phyloP scores from a whole-genome alignment of 1,140 invertebrate genomes.

The fruit fly (Drosophila melanogaster) region Release_6_plus_ISO1_MT NT_033779.5:12281501-12282000 shows the following conservation, averaged over 20 bases:
- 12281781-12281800: constrained; percentile 65
- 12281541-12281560: no score
- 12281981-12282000: constrained; percentile 79
- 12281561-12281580: no score
- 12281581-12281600: no score
- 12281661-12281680: neutral
- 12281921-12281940: constrained; percentile 75
- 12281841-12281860: constrained; percentile 46
- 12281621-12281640: no score
- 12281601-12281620: no score
- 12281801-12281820: constrained; percentile 72
- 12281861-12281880: constrained; percentile 8
- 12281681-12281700: constrained; percentile 62
- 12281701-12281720: constrained; percentile 41
- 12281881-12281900: constrained; percentile 62
- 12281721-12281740: constrained; percentile 51
- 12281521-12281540: neutral
- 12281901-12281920: constrained; percentile 83
- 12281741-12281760: constrained; percentile 84
- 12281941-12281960: constrained; percentile 54
- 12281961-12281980: constrained; percentile 48
- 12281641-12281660: neutral
- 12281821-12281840: constrained; percentile 79
- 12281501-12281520: neutral
- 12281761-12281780: constrained; percentile 36